Evolutionary conservation across 1,140 invertebrate genomes (phyloP), one percentile per base, ranked within the genome.

Genomic region (Caenorhabditis brenneri): DNA sequence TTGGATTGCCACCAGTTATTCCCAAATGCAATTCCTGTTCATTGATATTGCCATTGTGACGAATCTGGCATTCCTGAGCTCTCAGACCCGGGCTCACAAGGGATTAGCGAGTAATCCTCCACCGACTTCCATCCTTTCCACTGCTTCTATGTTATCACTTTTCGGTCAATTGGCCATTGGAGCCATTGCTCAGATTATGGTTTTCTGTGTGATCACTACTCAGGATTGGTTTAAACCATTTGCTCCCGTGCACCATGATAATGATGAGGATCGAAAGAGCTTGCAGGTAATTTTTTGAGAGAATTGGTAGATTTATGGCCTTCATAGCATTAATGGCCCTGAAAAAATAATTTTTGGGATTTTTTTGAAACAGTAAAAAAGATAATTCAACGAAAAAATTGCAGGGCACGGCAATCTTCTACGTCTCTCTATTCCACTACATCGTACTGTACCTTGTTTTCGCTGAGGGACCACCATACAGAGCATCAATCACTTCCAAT

Each of bases 21-120:
- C 89, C 39, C 90, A 90, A 80, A 85, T 88, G 82, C 92, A 94
- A 91, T 94, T 94, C 87, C 91, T 94, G 7, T 94, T 93, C 88
- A 93, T 94, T 85, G 94, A 94, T 90, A 89, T 94, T 16, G 91
- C 93, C 42, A 92, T 94, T 29, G 93, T 93, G 24, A 94, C 93
- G 12, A 91, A 92, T 31, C 89, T 94, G 19, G 93, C 93, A 16
- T 88, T 94, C 29, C 83, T 86, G 9, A 91, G 91, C 69, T 90
- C 90, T 19, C 86, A 88, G 60, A 91, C 89, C 2, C 83, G 85
- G 4, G 89, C 90, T 9, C 87, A 85, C 79, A 87, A 89, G 51
- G 82, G 86, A 22, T 74, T 90, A 10, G 51, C 82, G 15, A 69
- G 74, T 15, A 88, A 58, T 12, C 90, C 89, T 12, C 89, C 89